These are phyloP conservation scores for Gisinianus flammeolus DNA, from an alignment of 2,888 invertebrate species.

Conservation along the genomic window DNA sequence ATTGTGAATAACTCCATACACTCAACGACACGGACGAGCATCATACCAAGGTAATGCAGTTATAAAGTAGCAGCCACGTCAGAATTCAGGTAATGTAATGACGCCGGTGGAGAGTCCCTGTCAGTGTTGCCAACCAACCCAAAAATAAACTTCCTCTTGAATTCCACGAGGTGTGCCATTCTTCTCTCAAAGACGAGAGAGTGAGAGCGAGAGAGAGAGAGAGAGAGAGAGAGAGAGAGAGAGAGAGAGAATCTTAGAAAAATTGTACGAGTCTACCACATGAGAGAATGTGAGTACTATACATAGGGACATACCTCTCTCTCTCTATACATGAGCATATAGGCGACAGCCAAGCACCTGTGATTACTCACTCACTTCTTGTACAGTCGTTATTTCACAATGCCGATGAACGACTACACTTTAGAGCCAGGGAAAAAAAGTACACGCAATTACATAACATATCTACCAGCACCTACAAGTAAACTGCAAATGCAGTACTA, in stretches of 20 bases:
- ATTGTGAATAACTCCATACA: not conserved
- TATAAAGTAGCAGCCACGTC: conserved; percentile 17
- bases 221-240: not conserved
- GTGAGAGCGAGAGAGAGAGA: not conserved
- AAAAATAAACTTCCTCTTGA: conserved; percentile 47
- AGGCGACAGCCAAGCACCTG: conserved; percentile 49
- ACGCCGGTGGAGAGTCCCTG: conserved; percentile 37
- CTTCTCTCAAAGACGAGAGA: conserved; percentile 16
- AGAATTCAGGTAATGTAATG: conserved; percentile 30
- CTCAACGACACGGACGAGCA: not conserved
- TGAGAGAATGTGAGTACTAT: not conserved
- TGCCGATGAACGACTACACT: conserved; percentile 3
- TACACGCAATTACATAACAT: too few species aligned
- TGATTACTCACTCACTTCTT: conserved; percentile 55
- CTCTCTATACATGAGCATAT: not conserved
- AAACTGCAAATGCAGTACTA: too few species aligned
- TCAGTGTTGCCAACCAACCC: conserved; percentile 46
- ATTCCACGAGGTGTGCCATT: conserved; percentile 49
- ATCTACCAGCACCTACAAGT: too few species aligned
- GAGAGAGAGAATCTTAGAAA: not conserved
- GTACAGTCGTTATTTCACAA: conserved; percentile 11
- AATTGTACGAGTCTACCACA: not conserved
- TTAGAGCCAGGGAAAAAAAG: not conserved
- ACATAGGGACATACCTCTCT: not conserved
- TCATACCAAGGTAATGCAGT: not conserved